Evolutionary conservation across 2,797 vertebrate genomes (phyloP).

Genomic region (Microctenopoma steveboyesi): DNA sequence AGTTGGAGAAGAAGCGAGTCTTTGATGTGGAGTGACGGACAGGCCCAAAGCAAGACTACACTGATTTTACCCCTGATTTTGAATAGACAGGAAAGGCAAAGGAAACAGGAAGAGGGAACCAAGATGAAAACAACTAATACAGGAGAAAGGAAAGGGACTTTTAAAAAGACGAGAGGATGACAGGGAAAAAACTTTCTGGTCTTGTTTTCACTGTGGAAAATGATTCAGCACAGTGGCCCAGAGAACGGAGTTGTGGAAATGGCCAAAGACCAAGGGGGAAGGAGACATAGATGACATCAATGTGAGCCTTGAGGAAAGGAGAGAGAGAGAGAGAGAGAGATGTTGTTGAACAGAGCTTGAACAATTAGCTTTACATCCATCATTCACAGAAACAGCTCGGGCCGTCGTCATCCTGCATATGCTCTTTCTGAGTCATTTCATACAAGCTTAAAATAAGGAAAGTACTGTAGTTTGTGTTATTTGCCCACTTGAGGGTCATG

Average conservation of each 20-base stretch:
- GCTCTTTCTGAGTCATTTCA: constrained; percentile 46
- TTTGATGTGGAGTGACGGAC: constrained; percentile 72
- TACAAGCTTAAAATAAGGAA: constrained; percentile 26
- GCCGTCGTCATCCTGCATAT: constrained; percentile 34
- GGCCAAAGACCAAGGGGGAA: neutral
- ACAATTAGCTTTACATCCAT: constrained; percentile 52
- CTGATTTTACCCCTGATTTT: constrained; percentile 40
- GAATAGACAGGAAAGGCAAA: constrained; percentile 49
- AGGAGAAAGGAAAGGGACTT: constrained; percentile 14
- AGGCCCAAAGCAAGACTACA: constrained; percentile 42
- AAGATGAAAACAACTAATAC: constrained; percentile 48
- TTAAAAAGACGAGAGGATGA: constrained; percentile 36
- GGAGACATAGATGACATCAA: constrained; percentile 1
- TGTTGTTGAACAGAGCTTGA: too few relatives aligned
- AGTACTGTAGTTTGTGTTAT: neutral
- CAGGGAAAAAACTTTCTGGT: neutral
- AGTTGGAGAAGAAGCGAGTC: constrained; percentile 63
- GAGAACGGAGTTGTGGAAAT: too few relatives aligned
- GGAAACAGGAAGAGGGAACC: constrained; percentile 37
- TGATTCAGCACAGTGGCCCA: constrained; percentile 12
- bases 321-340: neutral
- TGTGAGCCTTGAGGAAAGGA: neutral
- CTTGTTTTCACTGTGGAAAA: constrained; percentile 23
- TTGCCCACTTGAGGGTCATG: constrained; percentile 17
- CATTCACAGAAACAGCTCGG: constrained; percentile 29